Conservation (phyloP, 2,888 invertebrate species). For the Ametastegia equiseti region DNA sequence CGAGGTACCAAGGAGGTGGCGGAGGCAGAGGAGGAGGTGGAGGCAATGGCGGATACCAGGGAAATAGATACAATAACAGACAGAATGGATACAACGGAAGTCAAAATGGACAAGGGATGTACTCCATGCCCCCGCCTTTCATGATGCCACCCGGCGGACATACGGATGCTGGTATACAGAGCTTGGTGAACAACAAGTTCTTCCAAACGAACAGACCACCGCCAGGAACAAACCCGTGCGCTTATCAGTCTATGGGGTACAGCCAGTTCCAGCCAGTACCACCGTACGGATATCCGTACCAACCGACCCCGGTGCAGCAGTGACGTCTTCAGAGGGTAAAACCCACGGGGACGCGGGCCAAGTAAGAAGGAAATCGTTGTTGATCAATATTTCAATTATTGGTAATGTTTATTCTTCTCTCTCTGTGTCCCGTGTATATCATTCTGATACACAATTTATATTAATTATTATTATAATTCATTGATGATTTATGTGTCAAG, state of each 20-base stretch:
- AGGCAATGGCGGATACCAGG: slow-evolving; percentile 68
- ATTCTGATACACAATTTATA: slow-evolving; percentile 15
- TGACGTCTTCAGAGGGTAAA: slow-evolving; percentile 75
- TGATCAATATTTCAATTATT: slow-evolving; percentile 15
- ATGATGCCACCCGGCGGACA: slow-evolving; percentile 76
- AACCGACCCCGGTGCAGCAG: slow-evolving; percentile 86
- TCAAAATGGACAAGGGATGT: slow-evolving; percentile 70
- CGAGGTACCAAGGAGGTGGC: slow-evolving; percentile 65
- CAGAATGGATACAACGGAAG: slow-evolving; percentile 59
- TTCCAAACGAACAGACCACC: slow-evolving; percentile 83
- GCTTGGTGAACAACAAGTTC: slow-evolving; percentile 83
- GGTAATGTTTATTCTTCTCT: slow-evolving; percentile 6
- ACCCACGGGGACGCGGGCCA: slow-evolving; percentile 53
- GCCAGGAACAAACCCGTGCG: slow-evolving; percentile 79
- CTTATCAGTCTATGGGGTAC: slow-evolving; percentile 82
- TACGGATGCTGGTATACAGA: slow-evolving; percentile 77
- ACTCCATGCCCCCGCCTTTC: slow-evolving; percentile 76
- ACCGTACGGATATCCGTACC: slow-evolving; percentile 81
- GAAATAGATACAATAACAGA: slow-evolving; percentile 66
- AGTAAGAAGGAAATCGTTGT: slow-evolving; percentile 51
- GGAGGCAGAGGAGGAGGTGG: no score
- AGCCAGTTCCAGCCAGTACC: slow-evolving; percentile 85
- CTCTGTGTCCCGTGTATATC: slow-evolving; percentile 20
- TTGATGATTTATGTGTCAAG: slow-evolving; percentile 49
- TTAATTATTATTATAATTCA: slow-evolving; percentile 47